phyloP scores from a whole-genome alignment of 2,797 vertebrate species.

The Arvicola amphibius region DNA sequence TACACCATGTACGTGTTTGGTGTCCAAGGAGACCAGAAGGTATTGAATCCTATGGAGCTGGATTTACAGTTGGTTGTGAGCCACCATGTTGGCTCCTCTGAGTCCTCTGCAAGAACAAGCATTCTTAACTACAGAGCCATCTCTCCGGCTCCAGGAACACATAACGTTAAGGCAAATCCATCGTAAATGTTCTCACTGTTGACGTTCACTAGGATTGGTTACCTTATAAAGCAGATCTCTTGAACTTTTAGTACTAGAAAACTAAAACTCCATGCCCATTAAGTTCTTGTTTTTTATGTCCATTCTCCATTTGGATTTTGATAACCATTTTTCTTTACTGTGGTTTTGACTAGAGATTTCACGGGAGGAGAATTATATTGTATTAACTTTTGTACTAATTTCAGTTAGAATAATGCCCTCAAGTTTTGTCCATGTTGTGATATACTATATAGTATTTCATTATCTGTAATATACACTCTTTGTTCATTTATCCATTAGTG shows the following conservation, averaged over 20 bases:
- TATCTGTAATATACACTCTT: neutral
- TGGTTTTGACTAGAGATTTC: constrained; percentile 4
- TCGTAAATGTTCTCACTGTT: neutral
- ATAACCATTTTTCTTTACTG: neutral
- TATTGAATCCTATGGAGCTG: neutral
- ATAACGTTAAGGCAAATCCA: neutral
- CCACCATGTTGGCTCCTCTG: neutral
- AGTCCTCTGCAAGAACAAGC: neutral
- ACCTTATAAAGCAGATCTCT: neutral
- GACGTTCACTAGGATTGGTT: neutral
- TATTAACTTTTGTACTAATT: constrained; percentile 16
- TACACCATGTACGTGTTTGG: neutral
- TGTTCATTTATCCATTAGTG: neutral
- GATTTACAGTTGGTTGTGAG: neutral
- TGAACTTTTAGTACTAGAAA: neutral
- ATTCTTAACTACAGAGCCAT: neutral
- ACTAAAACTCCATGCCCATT: neutral
- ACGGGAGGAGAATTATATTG: neutral
- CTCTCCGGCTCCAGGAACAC: neutral
- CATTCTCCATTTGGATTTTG: neutral
- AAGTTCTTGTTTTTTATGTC: neutral
- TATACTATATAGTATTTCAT: neutral
- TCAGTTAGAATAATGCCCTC: neutral
- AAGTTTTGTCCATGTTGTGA: neutral
- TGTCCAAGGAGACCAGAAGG: neutral